Conservation (phyloP, 2,113 vertebrate genomes). For the Pygoscelis adeliae region DNA sequence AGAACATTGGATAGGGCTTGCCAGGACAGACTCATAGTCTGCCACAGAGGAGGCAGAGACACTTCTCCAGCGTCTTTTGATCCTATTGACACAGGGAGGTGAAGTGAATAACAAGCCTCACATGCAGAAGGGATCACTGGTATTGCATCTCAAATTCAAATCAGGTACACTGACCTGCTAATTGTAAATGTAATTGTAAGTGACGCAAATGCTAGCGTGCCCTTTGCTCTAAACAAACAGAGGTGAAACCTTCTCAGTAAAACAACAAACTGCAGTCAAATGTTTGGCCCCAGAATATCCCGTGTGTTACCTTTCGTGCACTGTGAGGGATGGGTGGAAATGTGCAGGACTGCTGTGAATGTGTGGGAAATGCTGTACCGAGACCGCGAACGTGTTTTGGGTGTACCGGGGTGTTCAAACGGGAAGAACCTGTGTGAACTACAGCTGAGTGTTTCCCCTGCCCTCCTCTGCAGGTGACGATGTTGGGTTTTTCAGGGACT, state of each 20-base stretch:
- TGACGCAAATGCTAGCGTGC: not conserved
- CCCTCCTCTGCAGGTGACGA: constrained; percentile 75
- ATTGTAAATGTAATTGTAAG: not conserved
- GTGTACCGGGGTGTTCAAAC: not conserved
- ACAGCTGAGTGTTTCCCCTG: not conserved
- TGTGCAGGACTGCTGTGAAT: not conserved
- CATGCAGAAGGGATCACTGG: not conserved
- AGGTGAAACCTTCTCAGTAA: not conserved
- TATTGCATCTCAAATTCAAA: not conserved
- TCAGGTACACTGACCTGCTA: not conserved
- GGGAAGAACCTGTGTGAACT: not conserved
- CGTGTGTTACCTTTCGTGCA: accelerated
- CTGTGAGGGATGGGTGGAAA: not conserved
- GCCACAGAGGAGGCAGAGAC: not conserved
- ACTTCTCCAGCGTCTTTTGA: not conserved
- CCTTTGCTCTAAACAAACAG: constrained; percentile 54
- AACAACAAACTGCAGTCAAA: not conserved
- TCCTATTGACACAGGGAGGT: not conserved
- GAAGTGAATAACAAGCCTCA: not conserved
- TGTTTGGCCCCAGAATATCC: not conserved
- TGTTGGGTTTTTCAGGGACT: constrained; percentile 76
- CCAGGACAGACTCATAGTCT: not conserved
- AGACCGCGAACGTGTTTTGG: not conserved
- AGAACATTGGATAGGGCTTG: not conserved
- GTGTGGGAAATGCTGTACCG: not conserved